Conservation (phyloP, 2,888 invertebrate species). For the Lepeophtheirus nordmannii region DNA sequence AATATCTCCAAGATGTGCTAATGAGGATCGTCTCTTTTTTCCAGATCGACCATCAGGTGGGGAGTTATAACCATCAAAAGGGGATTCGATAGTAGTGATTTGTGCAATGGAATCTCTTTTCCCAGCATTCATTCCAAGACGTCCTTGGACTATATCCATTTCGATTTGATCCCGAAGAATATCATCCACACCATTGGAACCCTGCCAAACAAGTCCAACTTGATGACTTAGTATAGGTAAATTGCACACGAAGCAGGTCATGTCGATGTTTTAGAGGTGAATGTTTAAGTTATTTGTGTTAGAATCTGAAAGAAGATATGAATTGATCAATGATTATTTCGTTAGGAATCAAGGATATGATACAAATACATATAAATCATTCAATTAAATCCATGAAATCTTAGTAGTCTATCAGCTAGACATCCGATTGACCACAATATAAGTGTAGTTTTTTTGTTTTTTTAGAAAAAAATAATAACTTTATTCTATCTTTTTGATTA, state of each 20-base stretch:
- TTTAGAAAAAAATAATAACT: no score
- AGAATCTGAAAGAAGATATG: no score
- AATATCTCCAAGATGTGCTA: slow-evolving; percentile 75
- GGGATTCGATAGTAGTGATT: slow-evolving; percentile 66
- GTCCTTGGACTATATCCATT: slow-evolving; percentile 59
- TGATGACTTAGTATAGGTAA: slow-evolving; percentile 84
- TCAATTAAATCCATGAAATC: no score
- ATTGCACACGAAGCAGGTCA: slow-evolving; percentile 76
- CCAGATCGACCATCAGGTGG: slow-evolving; percentile 27
- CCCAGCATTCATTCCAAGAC: slow-evolving; percentile 44
- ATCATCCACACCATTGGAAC: slow-evolving; percentile 88
- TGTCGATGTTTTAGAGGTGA: neutral
- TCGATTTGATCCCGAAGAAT: slow-evolving; percentile 50
- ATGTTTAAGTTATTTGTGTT: no score
- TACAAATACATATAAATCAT: no score
- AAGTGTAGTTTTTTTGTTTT: no score
- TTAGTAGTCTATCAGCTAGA: no score
- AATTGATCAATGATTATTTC: no score
- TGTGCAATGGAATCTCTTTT: slow-evolving; percentile 79
- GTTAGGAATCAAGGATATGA: no score
- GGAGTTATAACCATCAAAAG: slow-evolving; percentile 40
- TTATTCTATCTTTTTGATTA: no score
- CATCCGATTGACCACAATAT: no score
- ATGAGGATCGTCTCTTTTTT: slow-evolving; percentile 61
- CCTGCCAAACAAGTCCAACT: slow-evolving; percentile 78